Percentiles rank a stretch among this genome's conserved stretches.
Conservation (phyloP, 2,797 vertebrate species). For the Meda fulgida region DNA sequence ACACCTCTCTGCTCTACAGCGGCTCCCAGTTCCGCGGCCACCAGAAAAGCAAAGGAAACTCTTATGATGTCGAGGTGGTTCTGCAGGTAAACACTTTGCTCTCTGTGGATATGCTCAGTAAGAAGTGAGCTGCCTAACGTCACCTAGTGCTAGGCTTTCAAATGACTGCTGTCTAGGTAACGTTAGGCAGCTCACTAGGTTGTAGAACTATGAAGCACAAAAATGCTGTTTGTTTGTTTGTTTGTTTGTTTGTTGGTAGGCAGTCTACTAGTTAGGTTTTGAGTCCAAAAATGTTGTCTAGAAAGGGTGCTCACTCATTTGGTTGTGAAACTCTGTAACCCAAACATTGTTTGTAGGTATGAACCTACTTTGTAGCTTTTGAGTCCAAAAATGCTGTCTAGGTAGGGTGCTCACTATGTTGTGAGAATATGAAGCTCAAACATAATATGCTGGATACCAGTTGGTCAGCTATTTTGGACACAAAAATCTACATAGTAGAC, state of each 20-base stretch:
- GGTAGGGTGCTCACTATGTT: neutral
- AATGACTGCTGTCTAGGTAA: neutral
- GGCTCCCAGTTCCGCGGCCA: slow-evolving; percentile 95
- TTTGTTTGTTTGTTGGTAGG: neutral
- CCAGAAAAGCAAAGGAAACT: slow-evolving; percentile 97
- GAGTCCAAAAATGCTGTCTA: neutral
- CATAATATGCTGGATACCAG: neutral
- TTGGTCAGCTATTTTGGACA: too few relatives aligned
- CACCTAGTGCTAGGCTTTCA: slow-evolving; percentile 13
- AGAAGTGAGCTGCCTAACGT: neutral
- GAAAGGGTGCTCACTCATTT: neutral
- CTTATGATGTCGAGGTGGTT: slow-evolving; percentile 96
- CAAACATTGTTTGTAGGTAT: neutral
- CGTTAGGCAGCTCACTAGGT: neutral
- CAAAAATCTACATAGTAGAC: too few relatives aligned
- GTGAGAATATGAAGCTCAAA: neutral
- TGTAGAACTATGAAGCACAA: neutral
- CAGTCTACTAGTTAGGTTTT: neutral
- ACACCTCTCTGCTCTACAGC: slow-evolving; percentile 92
- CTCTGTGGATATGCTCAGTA: neutral
- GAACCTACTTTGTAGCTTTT: neutral
- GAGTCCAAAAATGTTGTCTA: neutral
- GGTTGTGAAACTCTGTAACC: neutral
- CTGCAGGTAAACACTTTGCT: slow-evolving; percentile 84
- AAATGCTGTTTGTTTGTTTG: too few relatives aligned